Base-by-base conservation (phyloP, 1,140 invertebrate genomes). In the Penaeus chinensis region DNA sequence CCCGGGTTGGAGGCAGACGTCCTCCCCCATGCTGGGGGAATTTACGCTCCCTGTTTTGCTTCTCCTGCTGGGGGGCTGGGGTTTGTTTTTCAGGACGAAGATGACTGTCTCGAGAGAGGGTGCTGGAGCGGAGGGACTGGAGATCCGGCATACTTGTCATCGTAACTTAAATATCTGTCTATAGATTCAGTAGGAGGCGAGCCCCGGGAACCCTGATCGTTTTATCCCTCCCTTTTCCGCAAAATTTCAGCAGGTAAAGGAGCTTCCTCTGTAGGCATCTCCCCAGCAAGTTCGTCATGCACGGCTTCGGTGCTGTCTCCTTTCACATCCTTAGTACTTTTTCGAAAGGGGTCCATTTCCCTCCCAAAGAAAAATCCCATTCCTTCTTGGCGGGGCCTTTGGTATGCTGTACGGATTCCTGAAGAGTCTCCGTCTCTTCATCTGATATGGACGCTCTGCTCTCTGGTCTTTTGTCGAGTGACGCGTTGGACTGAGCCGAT, bases 271-370 rank as follows among this genome's bases (percentile, higher is more conserved):
- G 54, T 13, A 16, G 54, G 54, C 54, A 54, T 54, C 54, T 54
- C 54, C 7, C 54, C 54, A 16, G 11, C 54, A 8, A 54, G 54
- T 54, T 54, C 54, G 54, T 71, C 65, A n/a, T 66, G n/a, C 20
- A 22, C 11, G 22, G 65, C 13, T 65, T 71, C 81, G 19, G 37
- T 83, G 61, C 42, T 71, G 63, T 32, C 27, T 69, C 80, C 62
- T 62, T 54, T 19, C 0, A 4, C 42, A 47, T 77, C 42, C 32
- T 65, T 62, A 16, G 74, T 87, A 4, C 85, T 77, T 18, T 87
- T 85, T 65, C 79, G 84, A n/a, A 89, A 76, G 27, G 89, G 27
- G 89, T 89, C 27, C 82, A 60, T 27, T 89, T 85, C n/a, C 88
- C 89, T 27, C 83, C 84, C 22, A 82, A 87, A 32, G 89, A 84